Evolutionary conservation across 2,888 invertebrate genomes (phyloP).

Genomic region (Cataglyphis livida): DNA sequence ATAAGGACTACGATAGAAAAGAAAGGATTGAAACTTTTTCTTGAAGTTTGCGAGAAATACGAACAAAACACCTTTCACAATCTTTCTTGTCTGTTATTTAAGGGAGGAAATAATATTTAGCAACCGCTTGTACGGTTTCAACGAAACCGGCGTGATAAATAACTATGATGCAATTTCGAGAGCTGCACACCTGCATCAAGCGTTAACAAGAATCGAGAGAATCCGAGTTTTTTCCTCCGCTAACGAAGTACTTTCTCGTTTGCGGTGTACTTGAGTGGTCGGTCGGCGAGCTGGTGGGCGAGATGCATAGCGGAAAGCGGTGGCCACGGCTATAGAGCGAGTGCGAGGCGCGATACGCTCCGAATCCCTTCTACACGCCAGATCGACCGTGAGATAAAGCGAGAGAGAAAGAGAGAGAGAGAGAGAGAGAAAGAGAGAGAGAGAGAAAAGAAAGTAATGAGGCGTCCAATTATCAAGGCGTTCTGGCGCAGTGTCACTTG

Average conservation of each 20-base stretch:
- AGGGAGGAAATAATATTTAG: not conserved
- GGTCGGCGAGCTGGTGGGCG: constrained; percentile 26
- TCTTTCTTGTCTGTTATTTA: constrained; percentile 24
- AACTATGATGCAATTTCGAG: constrained; percentile 66
- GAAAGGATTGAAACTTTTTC: not conserved
- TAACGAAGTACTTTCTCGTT: constrained; percentile 68
- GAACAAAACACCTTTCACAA: not conserved
- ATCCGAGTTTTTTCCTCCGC: constrained; percentile 55
- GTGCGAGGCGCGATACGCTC: constrained; percentile 57
- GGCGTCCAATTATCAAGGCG: constrained; percentile 82
- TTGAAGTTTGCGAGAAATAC: not conserved
- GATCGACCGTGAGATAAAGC: constrained; percentile 40
- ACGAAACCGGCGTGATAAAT: constrained; percentile 65
- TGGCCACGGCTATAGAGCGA: constrained; percentile 59
- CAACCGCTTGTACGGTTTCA: constrained; percentile 23
- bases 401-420: constrained; percentile 2
- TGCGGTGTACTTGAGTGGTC: constrained; percentile 33
- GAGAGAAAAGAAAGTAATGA: constrained; percentile 76
- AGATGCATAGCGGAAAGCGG: constrained; percentile 31
- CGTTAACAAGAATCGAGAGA: constrained; percentile 67
- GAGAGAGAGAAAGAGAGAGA: constrained; percentile 49
- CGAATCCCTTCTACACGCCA: constrained; percentile 51
- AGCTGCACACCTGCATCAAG: constrained; percentile 59
- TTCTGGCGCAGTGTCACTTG: constrained; percentile 58
- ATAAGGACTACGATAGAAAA: not conserved